Conservation (phyloP, 2,113 vertebrate genomes). For the Piprites chloris region DNA sequence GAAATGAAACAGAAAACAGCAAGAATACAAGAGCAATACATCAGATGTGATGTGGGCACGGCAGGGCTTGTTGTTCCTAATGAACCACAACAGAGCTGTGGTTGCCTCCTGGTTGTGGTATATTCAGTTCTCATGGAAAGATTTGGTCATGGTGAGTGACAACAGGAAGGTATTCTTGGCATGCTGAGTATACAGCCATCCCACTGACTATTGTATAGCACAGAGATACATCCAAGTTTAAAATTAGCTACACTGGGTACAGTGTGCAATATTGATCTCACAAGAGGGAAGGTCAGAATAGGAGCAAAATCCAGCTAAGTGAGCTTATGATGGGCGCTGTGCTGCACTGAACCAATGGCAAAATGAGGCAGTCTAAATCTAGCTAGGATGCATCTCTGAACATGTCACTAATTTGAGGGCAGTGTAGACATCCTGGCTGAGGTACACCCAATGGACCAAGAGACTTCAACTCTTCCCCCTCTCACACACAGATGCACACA, state of each 20-base stretch:
- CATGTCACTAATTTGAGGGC: neutral
- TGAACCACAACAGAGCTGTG: neutral
- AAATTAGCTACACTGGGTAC: neutral
- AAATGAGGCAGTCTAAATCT: neutral
- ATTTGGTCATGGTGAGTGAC: neutral
- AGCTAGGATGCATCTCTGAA: neutral
- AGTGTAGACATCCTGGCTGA: neutral
- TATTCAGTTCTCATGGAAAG: neutral
- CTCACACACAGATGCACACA: neutral
- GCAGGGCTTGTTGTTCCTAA: neutral
- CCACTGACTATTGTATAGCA: neutral
- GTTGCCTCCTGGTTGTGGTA: neutral
- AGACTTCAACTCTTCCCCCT: neutral
- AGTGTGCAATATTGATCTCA: neutral
- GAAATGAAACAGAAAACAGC: neutral
- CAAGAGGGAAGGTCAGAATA: neutral
- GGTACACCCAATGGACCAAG: neutral
- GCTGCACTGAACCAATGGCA: neutral
- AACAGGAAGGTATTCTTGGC: neutral
- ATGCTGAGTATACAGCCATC: neutral
- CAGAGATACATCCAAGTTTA: neutral
- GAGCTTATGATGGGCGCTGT: neutral
- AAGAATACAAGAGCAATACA: neutral
- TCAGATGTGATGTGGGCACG: neutral
- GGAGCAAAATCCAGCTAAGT: neutral